Base-by-base conservation (phyloP, 2,113 vertebrate species). In the Centropus unirufus region DNA sequence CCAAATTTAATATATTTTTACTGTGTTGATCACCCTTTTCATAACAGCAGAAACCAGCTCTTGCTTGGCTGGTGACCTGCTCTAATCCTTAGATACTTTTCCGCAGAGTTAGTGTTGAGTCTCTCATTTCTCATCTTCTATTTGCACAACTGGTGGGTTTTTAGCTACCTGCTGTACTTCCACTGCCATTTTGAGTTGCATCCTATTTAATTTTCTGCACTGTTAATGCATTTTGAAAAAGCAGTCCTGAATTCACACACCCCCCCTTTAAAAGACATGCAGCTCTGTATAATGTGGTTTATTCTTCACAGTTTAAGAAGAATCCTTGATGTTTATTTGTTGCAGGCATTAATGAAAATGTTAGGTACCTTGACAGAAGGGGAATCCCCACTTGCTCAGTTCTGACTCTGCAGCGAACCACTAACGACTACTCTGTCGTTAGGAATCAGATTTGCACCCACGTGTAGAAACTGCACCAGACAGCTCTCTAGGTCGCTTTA, bases 111-210 rank as follows among this genome's bases (percentile, higher is more conserved):
- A 22, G 7, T 7, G 5, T 34, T 68, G 9, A 7, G 11, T 6
- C 24, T 55, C 20, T 55, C 24, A 3, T 49, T 77, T 42, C 34
- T 77, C 42, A 27, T 7, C 32, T 27, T 44, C 9, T 39, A 16
- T 24, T 57, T 42, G 26, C 32, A 20, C 36, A 29, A 9, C 8
- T 0, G 2, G 12, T 12, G 4, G 1, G 7, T 51, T 73, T 54
- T 64, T 20, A 21, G 21, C 34, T 23, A 3, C 1, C 0, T 32
- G 34, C 29, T 44, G 6, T 27, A 14, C 32, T 64, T 52, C 26
- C 2, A 2, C 27, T 39, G 32, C 67, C 20, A 6, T 24, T 52
- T 36, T 20, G 32, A 47, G 39, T 54, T 30, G 21, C 24, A n/a
- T 40, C 54, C n/a, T 18, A 1, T 46, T 73, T 23, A 29, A 22